Base-by-base conservation (phyloP, 1,140 invertebrate genomes). In the Diorhabda carinulata region DNA sequence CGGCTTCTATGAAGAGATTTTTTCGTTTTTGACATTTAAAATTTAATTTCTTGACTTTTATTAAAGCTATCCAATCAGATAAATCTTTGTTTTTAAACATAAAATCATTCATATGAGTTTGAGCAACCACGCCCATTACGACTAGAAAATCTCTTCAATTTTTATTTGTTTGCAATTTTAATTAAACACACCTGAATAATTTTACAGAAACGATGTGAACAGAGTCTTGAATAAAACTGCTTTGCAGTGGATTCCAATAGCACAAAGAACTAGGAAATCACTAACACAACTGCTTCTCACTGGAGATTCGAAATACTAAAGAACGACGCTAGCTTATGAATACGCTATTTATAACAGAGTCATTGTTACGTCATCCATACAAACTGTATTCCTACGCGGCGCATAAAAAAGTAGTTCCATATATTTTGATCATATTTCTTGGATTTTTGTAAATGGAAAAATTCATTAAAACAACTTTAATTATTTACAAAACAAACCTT, bases 1-100 rank as follows among this genome's bases (percentile, higher is more conserved):
- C 75, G 3, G 84, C 83, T 63, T 85, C 81, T 43, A 84, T 73
- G 3, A 83, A 79, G 4, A 85, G 73, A 75, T 85, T 75, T 43
- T 81, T 81, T 57, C 76, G 79, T 25, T 74, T 78, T 71, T 76
- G 79, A 59, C 73, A 75, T 59, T 81, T 76, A 56, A 78, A 80
- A 45, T 75, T 75, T 5, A 76, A 66, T 75, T 83, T 84, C 75
- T 86, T 86, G 43, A 71, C 68, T 65, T 82, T 81, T 43, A 85
- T 78, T 70, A 77, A 75, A 41, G 67, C 73, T 60, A 86, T 85
- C 84, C 84, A 86, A 68, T 78, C 78, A 6, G 70, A 68, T 80
- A 78, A 69, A 79, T 81, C 25, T 77, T 77, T 47, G 64, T 76
- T 68, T 77, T 73, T 77, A 56, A 67, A 47, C 2, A 58, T 62